Percentiles rank a stretch among this genome's conserved stretches.
Evolutionary conservation across 2,888 invertebrate genomes (phyloP).

Genomic region (Diarsia brunnea): DNA sequence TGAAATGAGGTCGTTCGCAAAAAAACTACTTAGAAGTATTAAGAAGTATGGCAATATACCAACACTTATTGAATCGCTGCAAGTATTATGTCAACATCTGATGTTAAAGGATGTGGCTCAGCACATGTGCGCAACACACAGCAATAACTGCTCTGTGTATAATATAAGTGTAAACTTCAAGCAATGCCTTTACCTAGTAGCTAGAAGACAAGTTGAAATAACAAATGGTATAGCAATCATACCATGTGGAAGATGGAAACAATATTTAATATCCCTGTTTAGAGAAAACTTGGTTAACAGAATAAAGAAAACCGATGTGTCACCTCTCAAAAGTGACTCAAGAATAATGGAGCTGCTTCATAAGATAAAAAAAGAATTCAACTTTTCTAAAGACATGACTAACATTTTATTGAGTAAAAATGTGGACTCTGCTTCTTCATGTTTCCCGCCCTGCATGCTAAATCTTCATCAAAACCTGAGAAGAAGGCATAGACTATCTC

Average conservation of each 20-base stretch:
- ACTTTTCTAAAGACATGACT: constrained; percentile 60
- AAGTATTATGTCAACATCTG: constrained; percentile 79
- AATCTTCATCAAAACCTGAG: constrained; percentile 90
- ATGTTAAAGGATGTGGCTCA: constrained; percentile 80
- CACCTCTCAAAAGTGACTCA: constrained; percentile 78
- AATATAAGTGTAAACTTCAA: constrained; percentile 89
- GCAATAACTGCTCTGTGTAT: constrained; percentile 72
- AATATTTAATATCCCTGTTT: constrained; percentile 87
- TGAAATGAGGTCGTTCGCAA: constrained; percentile 82
- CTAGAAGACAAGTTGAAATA: constrained; percentile 88
- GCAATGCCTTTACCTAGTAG: constrained; percentile 89
- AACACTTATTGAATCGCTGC: constrained; percentile 73
- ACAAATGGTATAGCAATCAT: constrained; percentile 88
- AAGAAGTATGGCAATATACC: constrained; percentile 72
- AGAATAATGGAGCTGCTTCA: constrained; percentile 79
- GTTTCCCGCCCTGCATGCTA: constrained; percentile 93
- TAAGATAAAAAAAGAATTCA: constrained; percentile 73
- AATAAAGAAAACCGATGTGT: constrained; percentile 75
- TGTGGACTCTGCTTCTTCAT: constrained; percentile 81
- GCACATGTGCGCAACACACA: constrained; percentile 77
- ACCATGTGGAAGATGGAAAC: constrained; percentile 91
- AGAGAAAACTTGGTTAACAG: constrained; percentile 81
- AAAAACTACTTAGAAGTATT: constrained; percentile 78
- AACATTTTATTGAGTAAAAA: constrained; percentile 77
- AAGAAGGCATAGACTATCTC: constrained; percentile 91